These are phyloP conservation scores for Hylyphantes graminicola DNA, from an alignment of 1,140 invertebrate species.

Conservation along the genomic window DNA sequence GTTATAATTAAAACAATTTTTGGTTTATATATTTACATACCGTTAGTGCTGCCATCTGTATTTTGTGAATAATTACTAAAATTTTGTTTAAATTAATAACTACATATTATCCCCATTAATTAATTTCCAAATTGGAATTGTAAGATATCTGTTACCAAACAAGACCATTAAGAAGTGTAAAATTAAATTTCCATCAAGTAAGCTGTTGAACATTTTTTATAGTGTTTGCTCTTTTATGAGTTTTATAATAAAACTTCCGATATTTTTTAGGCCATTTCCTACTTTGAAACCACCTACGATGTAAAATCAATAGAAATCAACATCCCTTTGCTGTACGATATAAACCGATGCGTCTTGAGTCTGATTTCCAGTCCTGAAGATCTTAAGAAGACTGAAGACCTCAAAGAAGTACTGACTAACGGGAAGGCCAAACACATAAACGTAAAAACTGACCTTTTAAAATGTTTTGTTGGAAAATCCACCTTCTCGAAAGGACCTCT, in stretches of 20 bases:
- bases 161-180: no score
- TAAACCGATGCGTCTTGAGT: background rate
- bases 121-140: no score
- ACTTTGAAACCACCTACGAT: constrained; percentile 24
- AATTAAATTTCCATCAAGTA: no score
- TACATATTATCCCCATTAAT: no score
- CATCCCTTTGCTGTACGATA: background rate
- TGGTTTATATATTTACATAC: no score
- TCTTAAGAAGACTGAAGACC: background rate
- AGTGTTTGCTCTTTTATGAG: background rate
- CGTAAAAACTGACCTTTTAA: constrained; percentile 67
- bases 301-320: background rate
- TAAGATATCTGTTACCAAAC: no score
- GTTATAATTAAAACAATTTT: no score
- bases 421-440: constrained; percentile 10
- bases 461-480: constrained; percentile 77
- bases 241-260: background rate
- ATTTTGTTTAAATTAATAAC: no score
- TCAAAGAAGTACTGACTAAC: background rate
- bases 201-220: no score
- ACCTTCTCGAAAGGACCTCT: constrained; percentile 88
- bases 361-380: background rate
- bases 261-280: constrained; percentile 13
- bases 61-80: no score
- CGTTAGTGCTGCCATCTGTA: no score